Evolutionary conservation across 1,140 invertebrate species (phyloP).

Genomic region (Elymnias hypermnestra): DNA sequence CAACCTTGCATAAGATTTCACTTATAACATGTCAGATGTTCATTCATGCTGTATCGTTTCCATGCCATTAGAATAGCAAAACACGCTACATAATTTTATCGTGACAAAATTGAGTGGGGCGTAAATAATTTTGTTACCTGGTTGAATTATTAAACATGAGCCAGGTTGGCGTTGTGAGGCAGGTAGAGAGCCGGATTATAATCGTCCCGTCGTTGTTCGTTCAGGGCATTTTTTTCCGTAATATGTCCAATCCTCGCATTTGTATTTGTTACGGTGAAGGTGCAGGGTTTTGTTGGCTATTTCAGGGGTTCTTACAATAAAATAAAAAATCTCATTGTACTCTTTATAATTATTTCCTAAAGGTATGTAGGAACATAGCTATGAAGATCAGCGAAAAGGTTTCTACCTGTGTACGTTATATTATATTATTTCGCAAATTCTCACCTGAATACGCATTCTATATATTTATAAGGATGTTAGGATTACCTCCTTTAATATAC

Average conservation of each 20-base stretch:
- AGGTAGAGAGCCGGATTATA: slow-evolving; percentile 52
- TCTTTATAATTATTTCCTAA: too few species aligned
- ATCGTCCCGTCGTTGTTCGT: slow-evolving; percentile 27
- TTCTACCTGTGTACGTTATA: background rate
- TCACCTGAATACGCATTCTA: too few species aligned
- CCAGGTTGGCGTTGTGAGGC: slow-evolving; percentile 26
- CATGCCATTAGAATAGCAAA: slow-evolving; percentile 21
- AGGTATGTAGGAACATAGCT: too few species aligned
- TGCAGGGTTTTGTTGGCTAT: background rate
- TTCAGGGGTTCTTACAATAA: background rate
- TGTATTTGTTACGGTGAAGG: background rate
- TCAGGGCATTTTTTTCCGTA: slow-evolving; percentile 11
- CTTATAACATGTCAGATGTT: slow-evolving; percentile 32
- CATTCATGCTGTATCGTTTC: slow-evolving; percentile 22
- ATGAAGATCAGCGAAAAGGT: too few species aligned
- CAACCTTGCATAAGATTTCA: slow-evolving; percentile 15
- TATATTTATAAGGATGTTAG: too few species aligned
- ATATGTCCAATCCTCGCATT: slow-evolving; percentile 3
- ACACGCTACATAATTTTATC: slow-evolving; percentile 26
- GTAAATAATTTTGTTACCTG: slow-evolving; percentile 52
- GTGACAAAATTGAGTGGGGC: slow-evolving; percentile 30
- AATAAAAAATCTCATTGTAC: too few species aligned
- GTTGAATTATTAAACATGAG: slow-evolving; percentile 28
- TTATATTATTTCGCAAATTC: too few species aligned
- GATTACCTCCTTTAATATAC: too few species aligned